Evolutionary conservation across 2,888 invertebrate species (phyloP).

Genomic region (Agrotis segetum): DNA sequence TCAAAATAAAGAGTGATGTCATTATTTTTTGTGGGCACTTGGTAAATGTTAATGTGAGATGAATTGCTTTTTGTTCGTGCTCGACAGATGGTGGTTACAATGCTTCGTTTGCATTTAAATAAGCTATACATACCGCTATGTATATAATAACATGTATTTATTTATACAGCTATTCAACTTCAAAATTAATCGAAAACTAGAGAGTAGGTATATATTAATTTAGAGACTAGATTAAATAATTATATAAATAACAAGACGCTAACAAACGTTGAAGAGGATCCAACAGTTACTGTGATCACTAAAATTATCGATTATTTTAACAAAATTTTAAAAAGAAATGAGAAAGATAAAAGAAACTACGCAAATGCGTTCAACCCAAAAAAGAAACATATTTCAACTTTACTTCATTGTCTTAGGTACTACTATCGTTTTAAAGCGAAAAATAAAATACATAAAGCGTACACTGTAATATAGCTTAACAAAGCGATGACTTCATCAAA

Average conservation of each 20-base stretch:
- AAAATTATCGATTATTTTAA: too few species aligned
- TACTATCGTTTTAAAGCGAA: background rate
- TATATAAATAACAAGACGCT: too few species aligned
- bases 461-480: conserved; percentile 7
- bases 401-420: too few species aligned
- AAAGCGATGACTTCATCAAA: conserved; percentile 64
- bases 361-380: too few species aligned
- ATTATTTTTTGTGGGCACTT: conserved; percentile 82
- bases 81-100: conserved; percentile 81
- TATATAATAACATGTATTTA: conserved; percentile 60
- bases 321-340: too few species aligned
- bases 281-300: too few species aligned
- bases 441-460: background rate
- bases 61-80: conserved; percentile 84
- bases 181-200: background rate
- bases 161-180: conserved; percentile 28
- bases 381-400: too few species aligned
- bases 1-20: conserved; percentile 83
- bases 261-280: too few species aligned
- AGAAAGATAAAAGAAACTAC: too few species aligned
- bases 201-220: too few species aligned
- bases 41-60: conserved; percentile 82
- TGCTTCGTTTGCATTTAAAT: conserved; percentile 80
- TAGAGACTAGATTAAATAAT: too few species aligned
- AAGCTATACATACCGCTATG: conserved; percentile 59